These are phyloP conservation scores for Drosophila simulans DNA, from an alignment of 1,140 invertebrate species.

Conservation along the genomic window DNA sequence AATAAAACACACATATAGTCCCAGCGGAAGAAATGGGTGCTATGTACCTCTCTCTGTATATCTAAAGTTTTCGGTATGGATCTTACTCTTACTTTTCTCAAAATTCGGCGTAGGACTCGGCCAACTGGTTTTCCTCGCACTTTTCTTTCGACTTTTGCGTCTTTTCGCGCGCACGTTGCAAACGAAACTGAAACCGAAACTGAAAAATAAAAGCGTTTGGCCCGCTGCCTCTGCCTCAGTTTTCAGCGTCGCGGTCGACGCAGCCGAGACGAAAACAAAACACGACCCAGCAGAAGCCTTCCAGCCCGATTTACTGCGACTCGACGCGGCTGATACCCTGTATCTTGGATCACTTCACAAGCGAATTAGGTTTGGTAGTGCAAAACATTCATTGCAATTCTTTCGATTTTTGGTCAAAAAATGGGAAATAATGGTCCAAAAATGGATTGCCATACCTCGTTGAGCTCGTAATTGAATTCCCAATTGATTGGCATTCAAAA, in stretches of 20 bases:
- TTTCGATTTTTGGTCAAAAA: too few species aligned
- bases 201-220: slow-evolving; percentile 61
- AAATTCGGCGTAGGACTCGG: slow-evolving; percentile 21
- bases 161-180: slow-evolving; percentile 75
- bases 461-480: too few species aligned
- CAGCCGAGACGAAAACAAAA: slow-evolving; percentile 30
- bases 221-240: neutral
- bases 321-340: slow-evolving; percentile 1
- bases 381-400: too few species aligned
- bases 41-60: neutral
- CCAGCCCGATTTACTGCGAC: slow-evolving; percentile 1
- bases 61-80: slow-evolving; percentile 16
- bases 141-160: slow-evolving; percentile 45
- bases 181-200: slow-evolving; percentile 69
- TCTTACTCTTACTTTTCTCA: slow-evolving; percentile 44
- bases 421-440: too few species aligned
- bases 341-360: neutral
- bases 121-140: slow-evolving; percentile 18
- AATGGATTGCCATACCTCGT: too few species aligned
- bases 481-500: too few species aligned
- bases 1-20: slow-evolving; percentile 8
- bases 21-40: slow-evolving; percentile 1
- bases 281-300: slow-evolving; percentile 12
- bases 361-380: too few species aligned
- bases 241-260: slow-evolving; percentile 26